Percentiles rank a stretch among this genome's conserved stretches.
These are phyloP conservation scores for Drosophila albomicans DNA, from an alignment of 1,140 invertebrate genomes.

Conservation along the genomic window DNA sequence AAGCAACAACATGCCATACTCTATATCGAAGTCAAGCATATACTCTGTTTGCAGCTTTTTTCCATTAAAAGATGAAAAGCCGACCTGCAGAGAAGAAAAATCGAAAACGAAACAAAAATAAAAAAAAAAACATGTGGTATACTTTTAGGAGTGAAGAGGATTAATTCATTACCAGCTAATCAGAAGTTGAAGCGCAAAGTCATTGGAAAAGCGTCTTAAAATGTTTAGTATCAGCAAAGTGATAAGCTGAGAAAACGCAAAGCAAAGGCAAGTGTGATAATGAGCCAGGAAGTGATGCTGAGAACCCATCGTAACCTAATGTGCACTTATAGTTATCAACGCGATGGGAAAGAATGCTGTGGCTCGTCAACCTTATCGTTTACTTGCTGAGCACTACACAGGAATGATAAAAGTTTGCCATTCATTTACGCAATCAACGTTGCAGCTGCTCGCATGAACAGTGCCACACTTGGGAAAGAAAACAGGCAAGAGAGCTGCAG, in stretches of 20 bases:
- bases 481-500: no score
- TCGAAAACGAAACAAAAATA: constrained; percentile 1
- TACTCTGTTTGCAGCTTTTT: constrained; percentile 15
- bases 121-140: constrained; percentile 8
- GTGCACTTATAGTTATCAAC: neutral
- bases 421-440: neutral
- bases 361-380: neutral
- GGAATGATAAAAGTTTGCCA: neutral
- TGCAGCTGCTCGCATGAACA: constrained; percentile 1
- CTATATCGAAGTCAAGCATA: constrained; percentile 49
- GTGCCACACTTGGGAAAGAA: neutral
- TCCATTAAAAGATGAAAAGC: constrained; percentile 45
- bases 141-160: neutral
- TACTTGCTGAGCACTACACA: neutral
- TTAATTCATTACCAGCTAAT: constrained; percentile 31
- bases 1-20: constrained; percentile 7
- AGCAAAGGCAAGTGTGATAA: neutral
- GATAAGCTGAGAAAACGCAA: neutral
- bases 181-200: constrained; percentile 8
- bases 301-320: neutral
- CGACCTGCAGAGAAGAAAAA: constrained; percentile 19
- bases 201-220: neutral
- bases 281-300: neutral
- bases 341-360: neutral
- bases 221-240: neutral